Evolutionary conservation across 2,888 invertebrate genomes (phyloP).

Genomic region (Sinotaia quadrata): DNA sequence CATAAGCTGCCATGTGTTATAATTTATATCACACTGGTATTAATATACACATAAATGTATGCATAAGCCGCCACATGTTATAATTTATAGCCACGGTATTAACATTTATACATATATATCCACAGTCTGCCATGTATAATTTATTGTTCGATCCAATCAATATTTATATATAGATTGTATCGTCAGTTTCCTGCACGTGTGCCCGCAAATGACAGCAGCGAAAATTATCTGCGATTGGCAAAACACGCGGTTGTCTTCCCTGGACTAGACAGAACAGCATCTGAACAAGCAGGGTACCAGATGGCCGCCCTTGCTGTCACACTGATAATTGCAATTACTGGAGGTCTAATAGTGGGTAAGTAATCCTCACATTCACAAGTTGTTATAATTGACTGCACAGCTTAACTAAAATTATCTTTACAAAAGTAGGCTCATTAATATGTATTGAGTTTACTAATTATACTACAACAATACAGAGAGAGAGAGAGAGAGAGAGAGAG

Average conservation of each 20-base stretch:
- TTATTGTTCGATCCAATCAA: neutral
- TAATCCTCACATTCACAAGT: neutral
- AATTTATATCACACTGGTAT: no score
- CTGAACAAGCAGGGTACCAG: slow-evolving; percentile 59
- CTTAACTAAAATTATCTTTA: neutral
- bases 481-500: no score
- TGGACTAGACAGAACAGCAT: slow-evolving; percentile 46
- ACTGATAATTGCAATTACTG: slow-evolving; percentile 55
- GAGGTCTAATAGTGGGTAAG: slow-evolving; percentile 62
- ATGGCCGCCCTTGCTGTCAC: slow-evolving; percentile 57
- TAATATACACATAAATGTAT: no score
- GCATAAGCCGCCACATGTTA: no score
- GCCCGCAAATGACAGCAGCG: slow-evolving; percentile 71
- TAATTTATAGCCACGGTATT: no score
- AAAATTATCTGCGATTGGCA: slow-evolving; percentile 37
- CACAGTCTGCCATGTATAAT: neutral
- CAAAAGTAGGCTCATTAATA: neutral
- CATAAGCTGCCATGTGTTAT: no score
- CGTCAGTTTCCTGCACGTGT: slow-evolving; percentile 77
- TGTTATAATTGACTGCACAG: neutral
- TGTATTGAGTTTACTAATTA: no score
- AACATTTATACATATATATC: no score
- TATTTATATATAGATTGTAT: slow-evolving; percentile 70
- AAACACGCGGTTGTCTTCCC: slow-evolving; percentile 37
- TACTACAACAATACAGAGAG: no score